Percentiles rank a stretch among this genome's conserved stretches.
Conservation (phyloP, 2,888 invertebrate species). For the Epiperipatus broadwayi region DNA sequence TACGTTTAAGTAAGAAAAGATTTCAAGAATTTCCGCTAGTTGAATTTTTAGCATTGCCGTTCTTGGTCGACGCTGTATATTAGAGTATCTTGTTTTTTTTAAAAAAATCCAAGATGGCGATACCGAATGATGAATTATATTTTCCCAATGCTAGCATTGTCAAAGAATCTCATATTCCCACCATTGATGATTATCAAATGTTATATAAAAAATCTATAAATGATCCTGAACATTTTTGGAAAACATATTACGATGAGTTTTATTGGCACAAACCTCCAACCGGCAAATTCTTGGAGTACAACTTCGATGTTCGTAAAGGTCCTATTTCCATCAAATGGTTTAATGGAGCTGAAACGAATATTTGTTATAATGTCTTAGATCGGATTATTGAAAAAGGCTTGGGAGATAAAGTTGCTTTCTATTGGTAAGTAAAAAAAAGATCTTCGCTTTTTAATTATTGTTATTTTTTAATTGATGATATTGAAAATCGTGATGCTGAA, state of each 20-base stretch:
- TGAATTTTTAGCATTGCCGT: no score
- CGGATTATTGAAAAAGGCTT: conserved; percentile 67
- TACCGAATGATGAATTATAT: no score
- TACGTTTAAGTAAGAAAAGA: no score
- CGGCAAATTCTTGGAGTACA: conserved; percentile 63
- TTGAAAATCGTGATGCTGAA: conserved; percentile 8
- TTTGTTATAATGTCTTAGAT: conserved; percentile 86
- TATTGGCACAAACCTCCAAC: conserved; percentile 61
- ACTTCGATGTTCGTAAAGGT: conserved; percentile 73
- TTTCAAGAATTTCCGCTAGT: no score
- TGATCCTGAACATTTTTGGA: conserved; percentile 80
- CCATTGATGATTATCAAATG: conserved; percentile 53
- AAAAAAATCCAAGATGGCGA: no score
- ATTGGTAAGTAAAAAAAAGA: conserved; percentile 52
- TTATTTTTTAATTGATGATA: conserved; percentile 10
- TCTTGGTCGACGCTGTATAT: no score
- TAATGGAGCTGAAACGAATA: conserved; percentile 81
- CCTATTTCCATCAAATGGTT: conserved; percentile 82
- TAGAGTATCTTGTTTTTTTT: no score
- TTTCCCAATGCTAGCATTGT: no score
- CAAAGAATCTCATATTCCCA: conserved; percentile 37
- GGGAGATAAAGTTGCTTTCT: conserved; percentile 77
- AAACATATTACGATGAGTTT: conserved; percentile 72
- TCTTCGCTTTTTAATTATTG: conserved; percentile 11
- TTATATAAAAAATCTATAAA: conserved; percentile 70